These are phyloP conservation scores for Clepsis dumicolana DNA, from an alignment of 2,888 invertebrate species.

Conservation along the genomic window DNA sequence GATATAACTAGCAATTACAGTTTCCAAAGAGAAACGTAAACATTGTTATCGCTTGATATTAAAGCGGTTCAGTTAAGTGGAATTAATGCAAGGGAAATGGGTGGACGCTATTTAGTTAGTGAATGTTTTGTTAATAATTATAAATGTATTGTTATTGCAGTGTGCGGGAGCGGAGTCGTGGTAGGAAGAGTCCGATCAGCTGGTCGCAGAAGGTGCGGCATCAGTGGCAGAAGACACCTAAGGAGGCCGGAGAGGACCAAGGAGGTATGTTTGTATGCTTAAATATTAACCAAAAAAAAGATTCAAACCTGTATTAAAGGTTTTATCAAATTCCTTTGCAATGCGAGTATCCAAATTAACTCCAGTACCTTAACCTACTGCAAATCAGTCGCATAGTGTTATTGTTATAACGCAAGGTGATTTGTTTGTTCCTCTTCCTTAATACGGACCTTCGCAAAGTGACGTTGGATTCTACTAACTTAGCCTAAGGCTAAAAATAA, in stretches of 20 bases:
- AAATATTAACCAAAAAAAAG: not conserved
- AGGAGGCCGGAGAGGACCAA: conserved; percentile 65
- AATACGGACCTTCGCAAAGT: not conserved
- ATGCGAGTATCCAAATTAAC: too few species aligned
- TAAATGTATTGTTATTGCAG: conserved; percentile 73
- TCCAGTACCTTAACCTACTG: too few species aligned
- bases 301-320: too few species aligned
- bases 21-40: conserved; percentile 71
- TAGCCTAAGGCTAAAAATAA: not conserved
- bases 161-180: conserved; percentile 82
- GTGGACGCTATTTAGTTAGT: conserved; percentile 43
- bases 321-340: not conserved
- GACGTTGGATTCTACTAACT: not conserved
- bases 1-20: conserved; percentile 55
- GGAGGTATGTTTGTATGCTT: conserved; percentile 66
- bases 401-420: too few species aligned
- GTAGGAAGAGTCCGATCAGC: conserved; percentile 83
- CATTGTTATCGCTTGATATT: conserved; percentile 68
- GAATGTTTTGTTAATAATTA: conserved; percentile 15
- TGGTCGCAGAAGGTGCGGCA: conserved; percentile 89
- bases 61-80: conserved; percentile 57
- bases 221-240: conserved; percentile 87
- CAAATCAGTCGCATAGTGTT: too few species aligned
- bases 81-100: conserved; percentile 48
- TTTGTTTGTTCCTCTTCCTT: too few species aligned